Base-by-base conservation (phyloP, 1,140 invertebrate species). In the Papilio machaon region DNA sequence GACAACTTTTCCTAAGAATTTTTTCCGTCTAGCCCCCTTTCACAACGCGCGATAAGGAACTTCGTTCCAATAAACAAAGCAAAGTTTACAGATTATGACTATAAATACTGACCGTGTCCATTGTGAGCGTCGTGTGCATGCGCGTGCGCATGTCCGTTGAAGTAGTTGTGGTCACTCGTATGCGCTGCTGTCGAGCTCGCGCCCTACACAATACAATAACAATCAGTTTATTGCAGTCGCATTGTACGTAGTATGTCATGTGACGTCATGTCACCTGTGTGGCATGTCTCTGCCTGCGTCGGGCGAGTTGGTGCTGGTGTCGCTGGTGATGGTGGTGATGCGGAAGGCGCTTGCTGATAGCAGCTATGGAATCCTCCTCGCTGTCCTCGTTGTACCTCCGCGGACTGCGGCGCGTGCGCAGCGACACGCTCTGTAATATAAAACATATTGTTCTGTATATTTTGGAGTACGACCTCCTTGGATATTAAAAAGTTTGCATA, bases 381-480 rank as follows among this genome's bases (percentile, higher is more conserved):
- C 96, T 96, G 85, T 97, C 96, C 86, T 96, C 96, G 87, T 96
- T 96, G 86, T 97, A 97, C 9, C 93, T 95, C 5, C 95, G 95
- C 23, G 95, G 95, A 75, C 95, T 54, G 84, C 93, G 82, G 85
- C 95, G 85, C 93, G 86, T 84, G 2, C 91, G 88, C 64, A 92
- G 90, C 75, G 91, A 90, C 74, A 90, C 89, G 75, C 85, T 82
- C 83, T 83, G 80, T 15, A 54, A 80, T 54, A 75, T 8, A 73
- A 73, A 30, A 46, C 52, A 43, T 30, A 30, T 30, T 2, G 23
- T 30, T 30, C 23, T 30, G 23, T 30, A 30, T 30, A 30, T 30
- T 30, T 30, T 30, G 23, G 23, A 30, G 23, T 30, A 64, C 10
- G 2, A 60, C 2, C 19, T n/a, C 9, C 8, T 10, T 60, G 3